A percentile compares a stretch with the other conserved stretches of the same genome.
Conservation (phyloP, 2,797 vertebrate species). For the Cichlasoma orientale region DNA sequence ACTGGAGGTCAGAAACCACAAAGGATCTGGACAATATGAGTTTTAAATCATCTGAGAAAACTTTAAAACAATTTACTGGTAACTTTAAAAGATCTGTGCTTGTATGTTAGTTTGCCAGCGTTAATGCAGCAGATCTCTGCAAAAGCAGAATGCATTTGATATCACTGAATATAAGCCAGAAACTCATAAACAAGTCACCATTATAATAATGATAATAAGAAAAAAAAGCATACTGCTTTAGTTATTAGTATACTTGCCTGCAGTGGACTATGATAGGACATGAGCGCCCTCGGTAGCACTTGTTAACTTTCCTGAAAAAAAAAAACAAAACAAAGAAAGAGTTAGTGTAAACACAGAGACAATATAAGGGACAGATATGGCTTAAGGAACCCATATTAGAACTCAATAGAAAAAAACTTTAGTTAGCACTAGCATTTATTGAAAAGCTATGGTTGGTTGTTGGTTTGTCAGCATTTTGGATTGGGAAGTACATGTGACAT, state of each 20-base stretch:
- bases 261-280: constrained; percentile 98
- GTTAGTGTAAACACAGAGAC: constrained; percentile 36
- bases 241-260: constrained; percentile 87
- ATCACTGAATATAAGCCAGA: background rate
- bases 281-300: constrained; percentile 97
- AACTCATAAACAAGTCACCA: background rate
- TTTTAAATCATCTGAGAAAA: background rate
- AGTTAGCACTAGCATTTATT: too few relatives aligned
- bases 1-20: background rate
- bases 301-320: constrained; percentile 97
- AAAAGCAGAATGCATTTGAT: background rate
- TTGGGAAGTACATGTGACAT: too few relatives aligned
- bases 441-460: too few relatives aligned
- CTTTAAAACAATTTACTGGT: background rate
- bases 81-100: background rate
- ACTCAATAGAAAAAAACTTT: background rate
- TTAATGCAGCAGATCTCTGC: background rate
- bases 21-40: background rate
- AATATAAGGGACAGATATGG: fast-evolving
- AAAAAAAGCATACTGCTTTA: background rate
- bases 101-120: background rate
- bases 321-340: constrained; percentile 74
- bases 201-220: too few relatives aligned
- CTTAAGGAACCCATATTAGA: background rate
- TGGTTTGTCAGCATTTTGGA: too few relatives aligned